phyloP scores from a whole-genome alignment of 2,888 invertebrate species.

The Morinoia aosen region DNA sequence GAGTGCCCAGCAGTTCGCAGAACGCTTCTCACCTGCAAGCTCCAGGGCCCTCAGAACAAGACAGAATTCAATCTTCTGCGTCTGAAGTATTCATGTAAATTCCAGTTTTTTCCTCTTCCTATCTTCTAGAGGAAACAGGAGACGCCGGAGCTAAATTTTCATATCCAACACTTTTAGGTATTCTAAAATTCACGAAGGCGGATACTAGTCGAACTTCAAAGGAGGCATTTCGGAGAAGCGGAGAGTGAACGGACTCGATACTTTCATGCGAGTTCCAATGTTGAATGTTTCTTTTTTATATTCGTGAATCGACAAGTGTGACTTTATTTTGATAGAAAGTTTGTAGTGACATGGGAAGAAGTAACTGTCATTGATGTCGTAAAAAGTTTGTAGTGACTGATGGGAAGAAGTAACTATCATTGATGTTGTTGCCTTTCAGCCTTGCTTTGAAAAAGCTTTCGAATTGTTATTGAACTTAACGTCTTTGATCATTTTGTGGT shows the following conservation, averaged over 20 bases:
- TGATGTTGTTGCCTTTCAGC: no score
- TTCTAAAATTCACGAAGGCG: neutral
- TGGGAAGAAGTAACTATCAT: no score
- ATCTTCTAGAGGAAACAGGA: neutral
- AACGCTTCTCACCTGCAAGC: conserved; percentile 1
- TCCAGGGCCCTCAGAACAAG: neutral
- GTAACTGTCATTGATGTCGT: neutral
- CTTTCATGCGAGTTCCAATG: neutral
- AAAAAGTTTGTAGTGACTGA: no score
- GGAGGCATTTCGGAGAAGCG: neutral
- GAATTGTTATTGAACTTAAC: no score
- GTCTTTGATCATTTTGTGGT: no score
- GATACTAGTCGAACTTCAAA: neutral
- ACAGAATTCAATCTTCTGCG: neutral
- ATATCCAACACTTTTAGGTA: neutral
- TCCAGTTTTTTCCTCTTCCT: neutral
- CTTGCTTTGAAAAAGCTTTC: no score
- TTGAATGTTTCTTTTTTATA: neutral
- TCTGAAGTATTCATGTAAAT: neutral
- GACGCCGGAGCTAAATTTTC: neutral
- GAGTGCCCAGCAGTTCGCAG: neutral
- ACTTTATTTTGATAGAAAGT: no score
- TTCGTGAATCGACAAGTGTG: no score
- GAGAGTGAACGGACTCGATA: neutral
- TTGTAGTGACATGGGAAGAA: neutral